A percentile compares a stretch with the other conserved stretches of the same genome.
These are phyloP conservation scores for Microcebus murinus DNA, from an alignment of 2,113 vertebrate species.

Conservation along the genomic window DNA sequence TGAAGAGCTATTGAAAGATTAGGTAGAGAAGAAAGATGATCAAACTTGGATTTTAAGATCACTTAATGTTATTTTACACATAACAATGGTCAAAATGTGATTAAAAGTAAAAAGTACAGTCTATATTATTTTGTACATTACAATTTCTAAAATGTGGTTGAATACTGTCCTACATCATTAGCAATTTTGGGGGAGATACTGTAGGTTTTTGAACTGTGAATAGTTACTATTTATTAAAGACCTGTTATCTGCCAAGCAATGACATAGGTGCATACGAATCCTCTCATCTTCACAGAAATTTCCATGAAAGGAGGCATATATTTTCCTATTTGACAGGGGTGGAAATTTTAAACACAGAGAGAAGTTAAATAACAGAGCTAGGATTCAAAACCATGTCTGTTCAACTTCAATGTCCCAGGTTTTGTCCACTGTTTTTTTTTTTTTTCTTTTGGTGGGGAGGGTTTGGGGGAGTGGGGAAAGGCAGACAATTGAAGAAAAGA, in stretches of 20 bases:
- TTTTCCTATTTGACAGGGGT: not conserved
- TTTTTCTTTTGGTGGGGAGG: no score
- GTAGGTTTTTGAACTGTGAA: not conserved
- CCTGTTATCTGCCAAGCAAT: not conserved
- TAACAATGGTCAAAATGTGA: not conserved
- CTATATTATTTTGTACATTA: not conserved
- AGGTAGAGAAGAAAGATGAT: not conserved
- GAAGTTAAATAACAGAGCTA: not conserved
- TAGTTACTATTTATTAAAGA: not conserved
- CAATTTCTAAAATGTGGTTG: not conserved
- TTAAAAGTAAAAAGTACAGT: not conserved
- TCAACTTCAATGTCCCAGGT: not conserved
- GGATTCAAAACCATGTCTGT: not conserved
- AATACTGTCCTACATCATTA: not conserved
- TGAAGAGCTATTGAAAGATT: not conserved
- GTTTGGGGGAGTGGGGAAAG: not conserved
- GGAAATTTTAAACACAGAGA: not conserved
- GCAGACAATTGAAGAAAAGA: slow-evolving; percentile 24
- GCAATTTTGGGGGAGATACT: not conserved
- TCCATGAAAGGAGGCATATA: not conserved
- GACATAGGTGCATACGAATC: not conserved
- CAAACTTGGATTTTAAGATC: slow-evolving; percentile 12
- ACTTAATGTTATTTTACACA: not conserved
- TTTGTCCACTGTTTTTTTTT: not conserved
- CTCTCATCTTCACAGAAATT: not conserved